These are phyloP conservation scores for Aptenodytes forsteri DNA, from an alignment of 2,113 vertebrate species.

Conservation along the genomic window DNA sequence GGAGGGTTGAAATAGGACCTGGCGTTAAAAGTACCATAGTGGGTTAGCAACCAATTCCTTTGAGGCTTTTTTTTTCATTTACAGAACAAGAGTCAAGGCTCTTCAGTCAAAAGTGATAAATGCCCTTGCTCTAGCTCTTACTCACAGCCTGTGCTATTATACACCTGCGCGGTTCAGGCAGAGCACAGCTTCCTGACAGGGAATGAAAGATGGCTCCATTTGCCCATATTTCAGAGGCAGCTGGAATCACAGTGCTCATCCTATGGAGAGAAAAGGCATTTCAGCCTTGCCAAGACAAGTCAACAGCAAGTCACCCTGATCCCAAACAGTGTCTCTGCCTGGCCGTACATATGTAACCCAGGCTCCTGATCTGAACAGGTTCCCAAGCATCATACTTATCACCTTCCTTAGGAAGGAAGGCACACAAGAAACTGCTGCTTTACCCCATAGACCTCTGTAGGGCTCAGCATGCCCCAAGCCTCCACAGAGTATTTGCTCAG, in stretches of 20 bases:
- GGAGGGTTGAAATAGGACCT: background rate
- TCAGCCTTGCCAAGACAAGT: background rate
- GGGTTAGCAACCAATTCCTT: background rate
- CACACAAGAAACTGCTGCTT: background rate
- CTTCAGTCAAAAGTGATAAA: background rate
- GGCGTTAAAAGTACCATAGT: background rate
- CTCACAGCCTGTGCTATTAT: background rate
- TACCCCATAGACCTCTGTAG: background rate
- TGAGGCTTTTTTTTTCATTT: background rate
- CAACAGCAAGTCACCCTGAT: background rate
- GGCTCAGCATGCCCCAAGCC: background rate
- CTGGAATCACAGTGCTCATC: background rate
- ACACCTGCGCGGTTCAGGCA: background rate
- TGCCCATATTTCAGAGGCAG: background rate
- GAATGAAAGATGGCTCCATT: background rate
- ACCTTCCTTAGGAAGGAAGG: background rate
- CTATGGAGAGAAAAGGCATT: background rate
- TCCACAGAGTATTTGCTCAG: background rate
- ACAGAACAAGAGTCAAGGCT: background rate
- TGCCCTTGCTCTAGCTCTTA: background rate
- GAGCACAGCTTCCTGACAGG: background rate
- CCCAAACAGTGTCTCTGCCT: background rate
- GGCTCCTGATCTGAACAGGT: background rate
- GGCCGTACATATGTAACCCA: fast-evolving
- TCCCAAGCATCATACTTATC: background rate